Percentiles rank a stretch among this genome's conserved stretches.
Conservation (phyloP, 2,797 vertebrate species). For the Pangasius larnaudii region DNA sequence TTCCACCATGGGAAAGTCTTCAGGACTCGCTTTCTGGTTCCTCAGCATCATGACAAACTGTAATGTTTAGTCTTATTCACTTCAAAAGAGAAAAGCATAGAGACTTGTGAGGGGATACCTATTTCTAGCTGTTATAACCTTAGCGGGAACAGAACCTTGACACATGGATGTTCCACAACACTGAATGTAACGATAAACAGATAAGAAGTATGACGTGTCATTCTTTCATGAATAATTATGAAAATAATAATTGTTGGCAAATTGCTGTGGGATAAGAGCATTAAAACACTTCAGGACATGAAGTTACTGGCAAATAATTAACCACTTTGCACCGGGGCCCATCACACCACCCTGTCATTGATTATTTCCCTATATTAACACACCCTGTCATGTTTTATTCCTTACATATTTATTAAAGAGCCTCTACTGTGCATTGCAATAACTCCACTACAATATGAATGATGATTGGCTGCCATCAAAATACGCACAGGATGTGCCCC, state of each 20-base stretch:
- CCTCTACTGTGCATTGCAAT: too few relatives aligned
- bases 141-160: not conserved
- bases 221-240: not conserved
- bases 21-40: not conserved
- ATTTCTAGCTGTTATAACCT: not conserved
- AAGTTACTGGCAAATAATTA: not conserved
- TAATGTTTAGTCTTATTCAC: not conserved
- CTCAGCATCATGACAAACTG: not conserved
- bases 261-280: not conserved
- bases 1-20: not conserved
- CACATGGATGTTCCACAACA: not conserved
- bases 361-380: not conserved
- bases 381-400: not conserved
- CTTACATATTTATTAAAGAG: not conserved
- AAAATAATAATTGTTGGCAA: not conserved
- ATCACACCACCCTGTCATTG: too few relatives aligned
- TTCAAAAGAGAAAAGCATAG: not conserved
- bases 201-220: not conserved
- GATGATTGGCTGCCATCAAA: not conserved
- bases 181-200: not conserved
- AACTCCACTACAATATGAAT: not conserved
- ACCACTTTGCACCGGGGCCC: not conserved
- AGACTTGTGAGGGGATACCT: too few relatives aligned
- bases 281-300: not conserved
- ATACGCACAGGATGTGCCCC: not conserved